Base-by-base conservation (phyloP, 2,797 vertebrate genomes). In the Macropodus opercularis region DNA sequence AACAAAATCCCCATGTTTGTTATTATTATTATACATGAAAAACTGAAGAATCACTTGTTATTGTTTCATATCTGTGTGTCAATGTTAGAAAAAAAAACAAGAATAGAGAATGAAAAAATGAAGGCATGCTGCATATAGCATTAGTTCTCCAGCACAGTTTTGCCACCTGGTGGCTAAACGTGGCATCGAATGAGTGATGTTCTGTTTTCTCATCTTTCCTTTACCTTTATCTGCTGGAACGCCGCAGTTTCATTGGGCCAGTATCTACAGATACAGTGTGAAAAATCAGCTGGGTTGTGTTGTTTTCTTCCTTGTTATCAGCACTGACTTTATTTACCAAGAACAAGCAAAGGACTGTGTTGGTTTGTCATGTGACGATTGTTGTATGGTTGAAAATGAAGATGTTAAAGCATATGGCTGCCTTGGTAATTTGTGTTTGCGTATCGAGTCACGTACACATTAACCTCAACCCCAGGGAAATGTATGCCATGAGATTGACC, bases 131-230 rank as follows among this genome's bases (percentile, higher is more conserved):
- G 69, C 73, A 70, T 80, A 79, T 68, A 59, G 76, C 66, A 46
- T 85, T 49, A 72, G 69, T 84, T 89, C 39, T 75, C 36, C 50
- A 44, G 69, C 68, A 75, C 61, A 61, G 52, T 81, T 66, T 77
- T 63, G 83, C 88, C 90, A 84, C 75, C 87, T 80, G 65, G 83
- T 90, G 90, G 86, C 67, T 24, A 59, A 79, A 81, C 63, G 27
- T 47, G 65, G 82, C 81, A 87, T 81, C 72, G 76, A 67, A 79
- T 63, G 68, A 76, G 75, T 80, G 73, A 84, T 39, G 69, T 70
- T 86, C 69, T 62, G 39, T 63, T 81, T 79, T 43, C 65, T 22
- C 5, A 13, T 72, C 42, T 55, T 83, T 74, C 65, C 44, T 64
- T 79, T 55, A 63, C 46, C 17, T 38, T 61, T 50, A 68, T 77